phyloP scores from a whole-genome alignment of 2,113 vertebrate species.

The Scytalopus superciliaris region DNA sequence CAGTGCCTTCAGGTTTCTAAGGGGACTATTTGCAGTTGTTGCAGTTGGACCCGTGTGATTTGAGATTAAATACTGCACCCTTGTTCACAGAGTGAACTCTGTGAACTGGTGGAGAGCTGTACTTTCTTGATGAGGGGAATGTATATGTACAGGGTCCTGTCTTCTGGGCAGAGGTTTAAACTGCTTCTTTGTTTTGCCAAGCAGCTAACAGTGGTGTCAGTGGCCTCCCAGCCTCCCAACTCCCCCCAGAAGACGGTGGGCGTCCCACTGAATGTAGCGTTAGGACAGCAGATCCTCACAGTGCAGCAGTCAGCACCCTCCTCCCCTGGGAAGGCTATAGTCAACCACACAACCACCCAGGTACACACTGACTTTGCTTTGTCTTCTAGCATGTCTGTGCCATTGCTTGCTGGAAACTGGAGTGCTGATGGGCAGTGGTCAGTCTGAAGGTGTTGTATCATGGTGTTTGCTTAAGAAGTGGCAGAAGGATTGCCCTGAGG shows the following conservation, averaged over 20 bases:
- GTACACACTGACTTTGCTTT: slow-evolving; percentile 62
- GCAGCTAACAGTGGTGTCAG: slow-evolving; percentile 87
- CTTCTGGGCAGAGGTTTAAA: neutral
- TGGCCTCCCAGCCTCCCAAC: slow-evolving; percentile 83
- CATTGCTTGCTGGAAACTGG: neutral
- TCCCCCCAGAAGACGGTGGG: slow-evolving; percentile 86
- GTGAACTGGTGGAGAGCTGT: neutral
- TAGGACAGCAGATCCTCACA: slow-evolving; percentile 88
- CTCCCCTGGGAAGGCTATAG: slow-evolving; percentile 84
- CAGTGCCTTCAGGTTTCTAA: neutral
- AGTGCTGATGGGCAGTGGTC: neutral
- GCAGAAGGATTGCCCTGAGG: neutral
- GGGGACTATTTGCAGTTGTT: neutral
- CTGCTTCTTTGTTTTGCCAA: slow-evolving; percentile 50
- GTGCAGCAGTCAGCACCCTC: slow-evolving; percentile 83
- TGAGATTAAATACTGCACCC: neutral
- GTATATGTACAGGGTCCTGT: neutral
- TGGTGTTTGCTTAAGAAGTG: neutral
- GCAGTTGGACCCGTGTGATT: rapidly evolving
- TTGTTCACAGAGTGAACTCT: neutral
- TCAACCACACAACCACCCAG: slow-evolving; percentile 79
- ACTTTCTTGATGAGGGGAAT: neutral
- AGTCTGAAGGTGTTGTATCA: rapidly evolving
- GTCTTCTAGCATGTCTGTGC: neutral
- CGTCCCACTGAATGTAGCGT: slow-evolving; percentile 84